phyloP scores from a whole-genome alignment of 2,888 invertebrate species.

The Noctua janthe region DNA sequence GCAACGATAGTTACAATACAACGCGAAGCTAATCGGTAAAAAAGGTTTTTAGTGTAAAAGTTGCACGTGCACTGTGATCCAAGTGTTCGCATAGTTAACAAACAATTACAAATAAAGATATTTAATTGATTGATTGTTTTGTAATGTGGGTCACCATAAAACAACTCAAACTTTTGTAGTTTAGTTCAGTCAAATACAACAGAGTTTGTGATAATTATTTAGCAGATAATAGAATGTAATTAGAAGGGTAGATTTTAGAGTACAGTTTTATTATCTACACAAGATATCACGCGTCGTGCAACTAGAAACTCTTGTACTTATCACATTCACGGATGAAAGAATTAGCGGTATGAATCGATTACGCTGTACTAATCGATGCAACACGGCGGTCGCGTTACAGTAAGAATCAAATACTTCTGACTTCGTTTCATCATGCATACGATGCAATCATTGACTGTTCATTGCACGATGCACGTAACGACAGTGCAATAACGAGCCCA shows the following conservation, averaged over 20 bases:
- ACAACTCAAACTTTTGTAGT: neutral
- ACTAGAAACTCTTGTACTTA: slow-evolving; percentile 27
- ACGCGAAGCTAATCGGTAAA: slow-evolving; percentile 54
- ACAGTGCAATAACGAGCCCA: slow-evolving; percentile 19
- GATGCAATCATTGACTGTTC: slow-evolving; percentile 40
- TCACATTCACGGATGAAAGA: slow-evolving; percentile 39
- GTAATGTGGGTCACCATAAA: neutral
- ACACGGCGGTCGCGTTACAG: slow-evolving; percentile 29
- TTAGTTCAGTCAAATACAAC: too few species aligned
- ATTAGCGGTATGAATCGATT: slow-evolving; percentile 26
- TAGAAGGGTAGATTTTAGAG: neutral
- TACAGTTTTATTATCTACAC: neutral
- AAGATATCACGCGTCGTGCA: neutral
- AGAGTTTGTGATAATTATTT: neutral
- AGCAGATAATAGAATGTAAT: neutral
- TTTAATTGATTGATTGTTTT: slow-evolving; percentile 27
- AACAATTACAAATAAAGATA: slow-evolving; percentile 22
- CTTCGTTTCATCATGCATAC: slow-evolving; percentile 46
- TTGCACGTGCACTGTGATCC: slow-evolving; percentile 49
- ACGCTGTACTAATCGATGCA: slow-evolving; percentile 40
- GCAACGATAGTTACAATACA: slow-evolving; percentile 38
- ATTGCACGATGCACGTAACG: slow-evolving; percentile 19
- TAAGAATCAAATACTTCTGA: slow-evolving; percentile 27
- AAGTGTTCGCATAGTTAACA: slow-evolving; percentile 5
- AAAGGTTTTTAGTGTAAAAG: slow-evolving; percentile 24